Conservation (phyloP, 2,113 vertebrate species). For the Crypturellus undulatus region DNA sequence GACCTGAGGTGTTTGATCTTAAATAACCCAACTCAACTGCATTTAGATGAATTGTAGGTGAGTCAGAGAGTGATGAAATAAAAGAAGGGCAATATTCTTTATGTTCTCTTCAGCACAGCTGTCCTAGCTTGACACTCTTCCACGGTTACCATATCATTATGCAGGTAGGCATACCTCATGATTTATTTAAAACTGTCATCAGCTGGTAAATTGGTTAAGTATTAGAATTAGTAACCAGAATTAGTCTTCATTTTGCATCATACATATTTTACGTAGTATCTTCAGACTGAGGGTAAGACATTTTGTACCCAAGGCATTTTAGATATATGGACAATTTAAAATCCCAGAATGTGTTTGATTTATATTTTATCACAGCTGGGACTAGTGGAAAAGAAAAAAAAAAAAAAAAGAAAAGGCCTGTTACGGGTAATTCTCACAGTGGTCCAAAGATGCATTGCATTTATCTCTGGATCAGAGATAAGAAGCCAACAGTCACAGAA, state of each 20-base stretch:
- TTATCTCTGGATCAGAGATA: neutral
- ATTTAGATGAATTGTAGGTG: neutral
- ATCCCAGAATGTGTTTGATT: neutral
- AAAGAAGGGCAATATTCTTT: neutral
- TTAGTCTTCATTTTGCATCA: neutral
- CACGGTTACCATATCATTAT: neutral
- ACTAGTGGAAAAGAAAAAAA: neutral
- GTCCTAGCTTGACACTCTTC: neutral
- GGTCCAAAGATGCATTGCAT: neutral
- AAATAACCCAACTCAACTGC: neutral
- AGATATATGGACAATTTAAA: neutral
- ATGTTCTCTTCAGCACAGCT: neutral
- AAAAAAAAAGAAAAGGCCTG: neutral
- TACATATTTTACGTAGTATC: neutral
- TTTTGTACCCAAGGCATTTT: neutral
- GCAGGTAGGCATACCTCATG: neutral
- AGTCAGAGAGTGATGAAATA: neutral
- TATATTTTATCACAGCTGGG: neutral
- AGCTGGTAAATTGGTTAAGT: neutral
- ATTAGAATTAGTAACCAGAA: neutral
- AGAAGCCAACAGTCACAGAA: neutral
- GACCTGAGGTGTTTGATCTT: neutral
- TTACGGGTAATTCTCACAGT: neutral
- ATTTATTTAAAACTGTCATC: neutral
- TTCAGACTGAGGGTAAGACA: neutral